Percentiles rank a stretch among this genome's conserved stretches.
phyloP scores from a whole-genome alignment of 2,797 vertebrate genomes.

The Remorina albescens region DNA sequence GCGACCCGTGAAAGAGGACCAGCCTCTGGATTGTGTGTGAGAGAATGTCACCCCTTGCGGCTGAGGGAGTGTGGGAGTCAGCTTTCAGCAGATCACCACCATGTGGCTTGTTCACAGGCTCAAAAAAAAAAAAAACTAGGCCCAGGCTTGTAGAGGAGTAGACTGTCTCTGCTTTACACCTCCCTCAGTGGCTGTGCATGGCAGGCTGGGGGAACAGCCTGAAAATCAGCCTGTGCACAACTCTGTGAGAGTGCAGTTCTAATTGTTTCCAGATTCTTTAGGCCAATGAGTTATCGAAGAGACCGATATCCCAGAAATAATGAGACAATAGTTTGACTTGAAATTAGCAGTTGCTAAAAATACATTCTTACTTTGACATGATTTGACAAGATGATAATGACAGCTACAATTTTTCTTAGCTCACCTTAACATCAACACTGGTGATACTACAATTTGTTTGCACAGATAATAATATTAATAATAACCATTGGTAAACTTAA shows the following conservation, averaged over 20 bases:
- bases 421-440: neutral
- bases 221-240: constrained; percentile 27
- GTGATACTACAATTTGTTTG: neutral
- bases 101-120: constrained; percentile 77
- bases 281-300: constrained; percentile 11
- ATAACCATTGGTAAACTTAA: neutral
- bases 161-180: constrained; percentile 66
- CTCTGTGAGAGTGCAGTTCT: constrained; percentile 28
- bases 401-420: neutral
- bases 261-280: constrained; percentile 42
- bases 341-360: neutral
- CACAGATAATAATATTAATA: neutral
- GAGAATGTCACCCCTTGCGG: constrained; percentile 83
- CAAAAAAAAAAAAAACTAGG: constrained; percentile 54
- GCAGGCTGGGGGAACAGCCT: constrained; percentile 13
- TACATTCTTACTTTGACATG: neutral
- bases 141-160: constrained; percentile 55
- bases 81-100: constrained; percentile 79
- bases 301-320: constrained; percentile 5
- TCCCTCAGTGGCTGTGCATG: constrained; percentile 54
- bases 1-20: constrained; percentile 82
- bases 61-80: constrained; percentile 77
- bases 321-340: neutral
- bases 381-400: neutral
- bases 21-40: constrained; percentile 81